Evolutionary conservation across 2,888 invertebrate genomes (phyloP).

Genomic region (Yponomeuta evonymella): DNA sequence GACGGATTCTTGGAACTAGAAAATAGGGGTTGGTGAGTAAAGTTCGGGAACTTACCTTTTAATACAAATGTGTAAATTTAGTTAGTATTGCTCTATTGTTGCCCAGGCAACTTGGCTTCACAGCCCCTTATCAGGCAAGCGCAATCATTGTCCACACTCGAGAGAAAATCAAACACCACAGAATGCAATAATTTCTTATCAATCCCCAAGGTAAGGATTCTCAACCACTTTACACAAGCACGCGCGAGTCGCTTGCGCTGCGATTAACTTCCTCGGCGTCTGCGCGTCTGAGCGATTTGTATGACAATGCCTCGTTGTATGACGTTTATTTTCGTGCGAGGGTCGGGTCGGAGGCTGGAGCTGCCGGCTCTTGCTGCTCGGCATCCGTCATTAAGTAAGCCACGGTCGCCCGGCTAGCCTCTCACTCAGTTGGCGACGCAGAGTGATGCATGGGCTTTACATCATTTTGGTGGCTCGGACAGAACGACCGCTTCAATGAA

Average conservation of each 20-base stretch:
- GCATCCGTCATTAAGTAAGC: conserved; percentile 5
- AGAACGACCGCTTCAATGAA: background rate
- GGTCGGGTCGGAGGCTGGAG: conserved; percentile 7
- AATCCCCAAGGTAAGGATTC: too few species aligned
- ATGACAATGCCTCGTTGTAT: conserved; percentile 47
- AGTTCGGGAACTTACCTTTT: too few species aligned
- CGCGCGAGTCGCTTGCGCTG: background rate
- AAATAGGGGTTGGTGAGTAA: too few species aligned
- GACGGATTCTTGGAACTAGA: too few species aligned
- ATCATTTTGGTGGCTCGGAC: background rate
- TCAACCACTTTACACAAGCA: background rate
- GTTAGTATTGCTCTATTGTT: too few species aligned
- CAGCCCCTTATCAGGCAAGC: too few species aligned
- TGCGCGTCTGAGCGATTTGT: conserved; percentile 41
- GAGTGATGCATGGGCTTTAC: background rate
- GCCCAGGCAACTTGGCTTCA: too few species aligned
- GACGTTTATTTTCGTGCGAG: conserved; percentile 8
- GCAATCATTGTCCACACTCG: too few species aligned
- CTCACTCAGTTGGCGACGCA: conserved; percentile 18
- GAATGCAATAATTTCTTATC: too few species aligned
- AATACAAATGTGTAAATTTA: too few species aligned
- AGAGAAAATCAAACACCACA: too few species aligned
- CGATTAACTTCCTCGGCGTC: conserved; percentile 24
- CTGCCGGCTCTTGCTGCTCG: background rate
- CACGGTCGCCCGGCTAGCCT: conserved; percentile 12